Evolutionary conservation across 2,113 vertebrate species (phyloP).

Genomic region (Acrocephalus kingi): DNA sequence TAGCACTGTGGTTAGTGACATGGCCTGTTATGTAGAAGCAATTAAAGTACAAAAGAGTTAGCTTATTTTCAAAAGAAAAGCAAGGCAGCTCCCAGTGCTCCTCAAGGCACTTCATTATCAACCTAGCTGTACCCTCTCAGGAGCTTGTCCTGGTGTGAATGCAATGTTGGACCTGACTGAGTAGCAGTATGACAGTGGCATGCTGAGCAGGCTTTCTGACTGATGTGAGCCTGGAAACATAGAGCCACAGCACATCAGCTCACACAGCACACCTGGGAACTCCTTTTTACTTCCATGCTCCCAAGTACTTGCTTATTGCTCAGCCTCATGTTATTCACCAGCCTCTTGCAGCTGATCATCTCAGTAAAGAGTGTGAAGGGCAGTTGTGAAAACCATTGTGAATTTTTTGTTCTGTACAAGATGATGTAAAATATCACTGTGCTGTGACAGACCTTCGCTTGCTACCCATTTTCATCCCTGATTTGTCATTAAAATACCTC

Average conservation of each 20-base stretch:
- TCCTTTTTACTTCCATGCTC: background rate
- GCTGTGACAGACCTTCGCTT: background rate
- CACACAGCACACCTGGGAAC: background rate
- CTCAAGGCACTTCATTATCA: background rate
- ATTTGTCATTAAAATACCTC: background rate
- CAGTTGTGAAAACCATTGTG: background rate
- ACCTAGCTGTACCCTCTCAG: rapidly evolving
- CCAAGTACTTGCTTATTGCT: background rate
- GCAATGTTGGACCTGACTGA: background rate
- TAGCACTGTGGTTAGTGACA: background rate
- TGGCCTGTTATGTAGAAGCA: background rate
- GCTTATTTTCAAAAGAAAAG: background rate
- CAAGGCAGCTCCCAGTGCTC: background rate
- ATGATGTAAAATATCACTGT: background rate
- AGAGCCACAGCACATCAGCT: background rate
- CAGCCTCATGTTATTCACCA: background rate
- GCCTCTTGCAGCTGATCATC: background rate
- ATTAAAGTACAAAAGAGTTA: background rate
- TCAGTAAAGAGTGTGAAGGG: background rate
- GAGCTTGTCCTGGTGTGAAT: background rate
- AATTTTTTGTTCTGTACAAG: background rate
- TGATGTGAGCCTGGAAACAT: background rate
- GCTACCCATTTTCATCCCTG: background rate
- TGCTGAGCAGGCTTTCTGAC: background rate
- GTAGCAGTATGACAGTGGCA: background rate